Evolutionary conservation across 2,888 invertebrate genomes (phyloP).

Genomic region (Xylocampa areola): DNA sequence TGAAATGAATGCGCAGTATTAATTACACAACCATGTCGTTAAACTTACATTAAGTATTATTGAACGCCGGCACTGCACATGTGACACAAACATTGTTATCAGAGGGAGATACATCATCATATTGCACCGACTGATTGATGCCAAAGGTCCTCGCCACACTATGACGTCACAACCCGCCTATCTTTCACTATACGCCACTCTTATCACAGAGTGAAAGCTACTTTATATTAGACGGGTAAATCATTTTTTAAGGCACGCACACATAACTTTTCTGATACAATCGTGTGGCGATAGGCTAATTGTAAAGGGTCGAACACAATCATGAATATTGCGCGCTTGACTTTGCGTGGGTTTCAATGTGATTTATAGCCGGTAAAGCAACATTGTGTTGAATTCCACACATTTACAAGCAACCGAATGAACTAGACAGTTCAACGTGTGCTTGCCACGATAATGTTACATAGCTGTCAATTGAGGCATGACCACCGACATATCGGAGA

Average conservation of each 20-base stretch:
- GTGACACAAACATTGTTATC: constrained; percentile 54
- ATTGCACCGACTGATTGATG: constrained; percentile 76
- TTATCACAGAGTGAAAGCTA: constrained; percentile 14
- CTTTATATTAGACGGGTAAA: constrained; percentile 31
- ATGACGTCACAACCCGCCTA: constrained; percentile 34
- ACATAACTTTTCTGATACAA: constrained; percentile 29
- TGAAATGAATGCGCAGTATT: neutral
- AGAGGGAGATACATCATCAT: constrained; percentile 64
- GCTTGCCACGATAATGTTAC: constrained; percentile 47
- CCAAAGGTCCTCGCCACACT: constrained; percentile 69
- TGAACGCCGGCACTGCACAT: constrained; percentile 23
- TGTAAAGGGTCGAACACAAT: constrained; percentile 44
- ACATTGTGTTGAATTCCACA: constrained; percentile 37
- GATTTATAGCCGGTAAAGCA: constrained; percentile 42
- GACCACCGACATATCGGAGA: constrained; percentile 40
- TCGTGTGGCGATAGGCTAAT: constrained; percentile 43
- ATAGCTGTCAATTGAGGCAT: constrained; percentile 46
- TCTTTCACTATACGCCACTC: constrained; percentile 29
- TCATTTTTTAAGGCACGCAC: constrained; percentile 36
- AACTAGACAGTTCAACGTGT: constrained; percentile 34
- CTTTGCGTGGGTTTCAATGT: constrained; percentile 42
- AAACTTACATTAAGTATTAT: constrained; percentile 12
- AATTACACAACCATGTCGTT: constrained; percentile 8
- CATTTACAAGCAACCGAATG: constrained; percentile 35
- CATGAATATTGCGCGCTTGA: constrained; percentile 47